Evolutionary conservation across 1,140 invertebrate genomes (phyloP), one percentile per base, ranked within the genome.

Genomic region (Aphelenchoides besseyi): DNA sequence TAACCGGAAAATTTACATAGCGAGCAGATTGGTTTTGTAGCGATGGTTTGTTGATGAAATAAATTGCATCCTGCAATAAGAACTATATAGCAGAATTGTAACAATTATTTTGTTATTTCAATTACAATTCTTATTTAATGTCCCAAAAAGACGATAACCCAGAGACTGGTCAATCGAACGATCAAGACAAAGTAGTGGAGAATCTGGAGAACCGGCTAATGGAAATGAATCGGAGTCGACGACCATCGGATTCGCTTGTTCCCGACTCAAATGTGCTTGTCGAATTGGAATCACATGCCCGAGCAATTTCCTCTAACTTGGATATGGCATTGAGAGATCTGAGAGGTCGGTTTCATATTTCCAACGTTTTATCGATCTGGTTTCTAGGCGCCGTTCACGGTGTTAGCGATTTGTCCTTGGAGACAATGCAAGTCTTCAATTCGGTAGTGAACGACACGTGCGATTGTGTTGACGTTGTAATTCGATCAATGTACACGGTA

Each of bases 261-360:
- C 74, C 74, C 69, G 74, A 75, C 33, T 16, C 74, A 9, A 41
- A 35, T 33, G 48, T 72, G 5, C 37, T 75, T 12, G 53, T 33
- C 33, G 75, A 76, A 12, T 59, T 76, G 53, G 75, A 76, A 35
- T 36, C 64, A 2, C 77, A 76, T 32, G 76, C 75, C 8, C 74
- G 64, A 12, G 72, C 75, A 33, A 76, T 76, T 41, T 72, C 75
- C n/a, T 76, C 76, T 9, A 74, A 78, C 36, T 36, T 76, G 26
- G 75, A 76, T 32, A 76, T 76, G 75, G 73, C 71, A 28, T 54
- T 76, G 32, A 64, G 75, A 53, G 75, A 76, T 68, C 52, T 76
- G 16, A 33, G 75, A 57, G 75, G 74, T 75, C 8, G 0, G 61
- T 67, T 59, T n/a, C 52, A 18, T 28, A 66, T 2, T 66, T 67